A percentile compares a stretch with the other conserved stretches of the same genome.
Evolutionary conservation across 2,797 vertebrate species (phyloP).

Genomic region (Chiroxiphia lanceolata): DNA sequence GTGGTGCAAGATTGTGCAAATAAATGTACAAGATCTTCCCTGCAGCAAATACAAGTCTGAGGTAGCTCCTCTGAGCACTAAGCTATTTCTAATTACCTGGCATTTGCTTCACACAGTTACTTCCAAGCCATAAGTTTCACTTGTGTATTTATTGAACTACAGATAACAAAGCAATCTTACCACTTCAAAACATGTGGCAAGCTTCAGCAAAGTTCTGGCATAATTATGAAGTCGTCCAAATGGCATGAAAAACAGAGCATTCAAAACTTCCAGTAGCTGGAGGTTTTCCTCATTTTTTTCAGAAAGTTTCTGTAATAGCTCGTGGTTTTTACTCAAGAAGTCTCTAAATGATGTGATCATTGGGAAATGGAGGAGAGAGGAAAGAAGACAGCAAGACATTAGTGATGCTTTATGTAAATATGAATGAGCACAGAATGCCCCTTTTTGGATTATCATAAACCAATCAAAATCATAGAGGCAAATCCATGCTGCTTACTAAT

Average conservation of each 20-base stretch:
- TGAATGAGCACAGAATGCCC: not conserved
- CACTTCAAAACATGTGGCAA: conserved; percentile 93
- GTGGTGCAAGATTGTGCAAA: not conserved
- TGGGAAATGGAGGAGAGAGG: not conserved
- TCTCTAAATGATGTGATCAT: conserved; percentile 74
- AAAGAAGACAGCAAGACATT: not conserved
- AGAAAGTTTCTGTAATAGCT: conserved; percentile 84
- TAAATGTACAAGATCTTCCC: not conserved
- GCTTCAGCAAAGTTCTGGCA: conserved; percentile 88
- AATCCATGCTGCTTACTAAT: not conserved
- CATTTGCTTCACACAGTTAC: not conserved
- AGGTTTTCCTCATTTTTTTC: conserved; percentile 85
- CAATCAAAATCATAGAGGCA: not conserved
- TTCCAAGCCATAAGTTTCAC: not conserved
- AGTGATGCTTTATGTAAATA: not conserved
- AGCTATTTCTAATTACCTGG: not conserved
- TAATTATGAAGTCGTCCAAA: conserved; percentile 86
- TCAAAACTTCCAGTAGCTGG: conserved; percentile 82
- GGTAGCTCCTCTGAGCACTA: not conserved
- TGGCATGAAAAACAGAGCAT: conserved; percentile 88
- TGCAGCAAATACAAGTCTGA: not conserved
- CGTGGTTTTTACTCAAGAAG: conserved; percentile 89
- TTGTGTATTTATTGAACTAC: not conserved
- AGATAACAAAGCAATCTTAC: conserved; percentile 73
- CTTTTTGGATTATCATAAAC: not conserved